Percentiles rank a stretch among this genome's conserved stretches.
Conservation (phyloP, 2,888 invertebrate species). For the Hydrotaea diabolus region DNA sequence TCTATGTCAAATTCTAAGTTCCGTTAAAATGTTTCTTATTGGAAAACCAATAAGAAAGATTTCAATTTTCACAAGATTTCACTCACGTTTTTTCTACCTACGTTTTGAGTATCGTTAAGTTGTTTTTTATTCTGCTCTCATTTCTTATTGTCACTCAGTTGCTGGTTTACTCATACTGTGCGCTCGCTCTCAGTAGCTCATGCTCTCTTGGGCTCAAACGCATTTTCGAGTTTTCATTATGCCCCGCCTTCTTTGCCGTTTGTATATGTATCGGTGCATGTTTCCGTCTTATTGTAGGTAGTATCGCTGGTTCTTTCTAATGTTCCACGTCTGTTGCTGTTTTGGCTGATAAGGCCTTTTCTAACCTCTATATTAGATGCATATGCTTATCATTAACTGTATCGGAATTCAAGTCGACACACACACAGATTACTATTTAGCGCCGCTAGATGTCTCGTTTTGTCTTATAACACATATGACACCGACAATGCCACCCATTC, state of each 20-base stretch:
- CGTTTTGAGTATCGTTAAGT: constrained; percentile 19
- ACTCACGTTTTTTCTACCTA: not conserved
- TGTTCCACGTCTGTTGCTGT: constrained; percentile 5
- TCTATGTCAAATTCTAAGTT: not conserved
- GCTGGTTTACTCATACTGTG: not conserved
- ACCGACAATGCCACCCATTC: constrained; percentile 34
- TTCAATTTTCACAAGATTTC: not conserved
- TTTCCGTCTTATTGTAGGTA: not conserved
- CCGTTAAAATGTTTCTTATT: not conserved
- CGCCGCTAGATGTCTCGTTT: constrained; percentile 69
- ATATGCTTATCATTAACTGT: constrained; percentile 68
- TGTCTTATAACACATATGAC: constrained; percentile 50
- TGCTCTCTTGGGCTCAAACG: not conserved
- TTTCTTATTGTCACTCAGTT: not conserved
- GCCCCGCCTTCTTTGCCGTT: constrained; percentile 12
- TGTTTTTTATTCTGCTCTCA: not conserved
- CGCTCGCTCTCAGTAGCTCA: not conserved
- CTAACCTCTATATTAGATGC: constrained; percentile 66
- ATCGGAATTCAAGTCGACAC: constrained; percentile 66
- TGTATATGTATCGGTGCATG: constrained; percentile 19
- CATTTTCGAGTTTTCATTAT: not conserved
- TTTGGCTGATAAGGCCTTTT: constrained; percentile 60
- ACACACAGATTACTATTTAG: constrained; percentile 27
- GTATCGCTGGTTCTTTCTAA: constrained; percentile 38
- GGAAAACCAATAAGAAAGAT: constrained; percentile 1